phyloP scores from a whole-genome alignment of 2,888 invertebrate species.

The Clepsis dumicolana region DNA sequence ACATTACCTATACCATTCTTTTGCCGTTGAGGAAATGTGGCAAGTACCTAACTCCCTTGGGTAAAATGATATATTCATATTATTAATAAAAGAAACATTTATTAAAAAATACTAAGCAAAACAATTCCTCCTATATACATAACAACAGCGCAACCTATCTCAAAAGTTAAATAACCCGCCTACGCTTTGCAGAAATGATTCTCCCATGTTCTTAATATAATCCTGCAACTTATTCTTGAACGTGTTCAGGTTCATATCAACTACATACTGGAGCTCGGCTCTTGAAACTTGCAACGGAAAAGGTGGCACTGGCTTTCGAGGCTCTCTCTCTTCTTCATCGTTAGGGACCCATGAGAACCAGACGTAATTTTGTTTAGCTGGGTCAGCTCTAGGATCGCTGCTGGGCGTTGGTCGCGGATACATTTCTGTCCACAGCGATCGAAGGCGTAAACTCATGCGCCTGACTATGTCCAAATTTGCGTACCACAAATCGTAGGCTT shows the following conservation, averaged over 20 bases:
- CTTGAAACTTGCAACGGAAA: constrained; percentile 60
- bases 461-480: constrained; percentile 54
- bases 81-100: not conserved
- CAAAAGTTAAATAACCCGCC: constrained; percentile 54
- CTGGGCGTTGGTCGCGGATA: constrained; percentile 52
- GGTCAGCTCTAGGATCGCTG: constrained; percentile 57
- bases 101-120: not conserved
- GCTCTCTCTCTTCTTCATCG: constrained; percentile 51
- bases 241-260: constrained; percentile 55
- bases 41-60: not conserved
- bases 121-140: not conserved
- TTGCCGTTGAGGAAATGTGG: too few relatives aligned
- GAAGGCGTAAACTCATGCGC: constrained; percentile 55
- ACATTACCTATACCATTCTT: too few relatives aligned
- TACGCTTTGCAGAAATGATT: constrained; percentile 55
- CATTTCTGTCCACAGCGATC: constrained; percentile 58
- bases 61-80: not conserved
- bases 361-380: constrained; percentile 54
- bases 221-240: constrained; percentile 55
- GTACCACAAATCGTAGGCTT: constrained; percentile 61
- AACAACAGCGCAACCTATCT: constrained; percentile 36
- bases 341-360: constrained; percentile 61
- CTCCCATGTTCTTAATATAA: constrained; percentile 53
- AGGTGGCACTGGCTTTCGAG: constrained; percentile 45
- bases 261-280: constrained; percentile 58